Evolutionary conservation across 64 coral and sea anemone genomes (phyloP).

Genomic region (Stichodactyla mertensii): DNA sequence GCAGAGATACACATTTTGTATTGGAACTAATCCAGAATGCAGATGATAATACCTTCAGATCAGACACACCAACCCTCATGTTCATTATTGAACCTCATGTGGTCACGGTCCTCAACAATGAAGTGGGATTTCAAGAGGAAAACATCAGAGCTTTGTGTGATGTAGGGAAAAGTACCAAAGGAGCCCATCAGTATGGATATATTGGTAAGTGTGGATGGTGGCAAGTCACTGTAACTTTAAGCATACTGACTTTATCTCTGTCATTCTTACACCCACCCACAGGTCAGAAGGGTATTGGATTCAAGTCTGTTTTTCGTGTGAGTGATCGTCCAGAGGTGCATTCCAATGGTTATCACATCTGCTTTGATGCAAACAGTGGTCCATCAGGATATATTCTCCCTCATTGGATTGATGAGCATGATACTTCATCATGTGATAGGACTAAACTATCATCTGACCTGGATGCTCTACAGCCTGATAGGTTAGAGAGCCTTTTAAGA

Average conservation of each 20-base stretch:
- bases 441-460: not conserved
- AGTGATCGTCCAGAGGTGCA: conserved; percentile 83
- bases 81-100: conserved; percentile 63
- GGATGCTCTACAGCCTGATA: not conserved
- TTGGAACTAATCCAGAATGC: conserved; percentile 91
- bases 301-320: conserved; percentile 88
- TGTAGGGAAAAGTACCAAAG: conserved; percentile 87
- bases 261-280: not conserved
- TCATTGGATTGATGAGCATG: conserved; percentile 53
- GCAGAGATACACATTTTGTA: conserved; percentile 90
- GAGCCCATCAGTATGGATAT: conserved; percentile 82
- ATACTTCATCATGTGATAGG: not conserved
- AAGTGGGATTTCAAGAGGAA: conserved; percentile 72
- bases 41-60: conserved; percentile 75
- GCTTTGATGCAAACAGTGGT: conserved; percentile 89
- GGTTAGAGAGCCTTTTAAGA: not conserved
- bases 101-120: conserved; percentile 78
- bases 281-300: conserved; percentile 95
- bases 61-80: conserved; percentile 42
- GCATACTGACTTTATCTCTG: not conserved
- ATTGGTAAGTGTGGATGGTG: conserved; percentile 54
- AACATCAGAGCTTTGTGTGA: conserved; percentile 89
- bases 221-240: not conserved
- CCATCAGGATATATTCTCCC: conserved; percentile 80
- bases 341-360: conserved; percentile 86